A percentile compares a stretch with the other conserved stretches of the same genome.
phyloP scores from a whole-genome alignment of 2,888 invertebrate genomes.

The Unio delphinus region DNA sequence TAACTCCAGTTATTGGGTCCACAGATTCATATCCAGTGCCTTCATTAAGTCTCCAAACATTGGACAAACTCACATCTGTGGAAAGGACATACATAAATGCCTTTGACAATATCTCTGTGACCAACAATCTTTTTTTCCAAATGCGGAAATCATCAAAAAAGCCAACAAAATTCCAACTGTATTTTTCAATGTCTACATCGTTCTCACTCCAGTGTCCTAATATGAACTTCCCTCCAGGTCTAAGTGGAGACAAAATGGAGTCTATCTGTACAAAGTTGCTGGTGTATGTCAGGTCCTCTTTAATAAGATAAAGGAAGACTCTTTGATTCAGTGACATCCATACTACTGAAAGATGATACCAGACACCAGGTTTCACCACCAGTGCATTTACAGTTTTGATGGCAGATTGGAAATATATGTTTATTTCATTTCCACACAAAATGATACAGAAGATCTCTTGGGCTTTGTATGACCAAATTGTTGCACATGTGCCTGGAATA shows the following conservation, averaged over 20 bases:
- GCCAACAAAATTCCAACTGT: conserved; percentile 40
- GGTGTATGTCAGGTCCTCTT: conserved; percentile 16
- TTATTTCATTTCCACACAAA: conserved; percentile 28
- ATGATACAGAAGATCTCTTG: conserved; percentile 17
- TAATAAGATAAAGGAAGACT: conserved; percentile 30
- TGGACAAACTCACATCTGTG: conserved; percentile 18
- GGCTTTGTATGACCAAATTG: conserved; percentile 44
- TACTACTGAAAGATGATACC: conserved; percentile 51
- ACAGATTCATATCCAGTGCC: conserved; percentile 20
- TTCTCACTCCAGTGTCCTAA: conserved; percentile 41
- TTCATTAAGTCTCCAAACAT: conserved; percentile 47
- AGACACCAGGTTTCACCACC: conserved; percentile 24
- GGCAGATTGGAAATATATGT: conserved; percentile 16
- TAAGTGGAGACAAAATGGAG: conserved; percentile 14
- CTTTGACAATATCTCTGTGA: conserved; percentile 25
- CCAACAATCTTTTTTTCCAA: conserved; percentile 37
- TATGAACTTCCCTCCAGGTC: conserved; percentile 45
- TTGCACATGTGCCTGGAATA: conserved; percentile 24
- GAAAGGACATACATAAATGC: conserved; percentile 25
- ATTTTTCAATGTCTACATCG: conserved; percentile 6
- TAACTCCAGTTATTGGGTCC: conserved; percentile 14
- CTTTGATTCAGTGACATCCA: conserved; percentile 28
- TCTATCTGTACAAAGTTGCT: conserved; percentile 12
- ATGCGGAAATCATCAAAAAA: conserved; percentile 47
- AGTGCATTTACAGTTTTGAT: conserved; percentile 18